Base-by-base conservation (phyloP, 2,797 vertebrate genomes). In the Coregonus sp. region DNA sequence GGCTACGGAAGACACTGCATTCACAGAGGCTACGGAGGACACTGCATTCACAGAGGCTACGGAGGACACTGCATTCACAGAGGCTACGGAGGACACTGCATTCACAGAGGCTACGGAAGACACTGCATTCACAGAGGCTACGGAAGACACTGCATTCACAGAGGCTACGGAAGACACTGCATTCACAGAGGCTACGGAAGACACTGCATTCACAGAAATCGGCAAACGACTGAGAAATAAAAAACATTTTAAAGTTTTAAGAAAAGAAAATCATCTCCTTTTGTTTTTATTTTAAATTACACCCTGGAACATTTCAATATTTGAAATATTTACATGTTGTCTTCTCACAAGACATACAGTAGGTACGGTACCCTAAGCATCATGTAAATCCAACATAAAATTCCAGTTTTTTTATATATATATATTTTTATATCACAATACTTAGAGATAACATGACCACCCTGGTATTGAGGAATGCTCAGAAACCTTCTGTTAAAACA, bases 241-340 rank as follows among this genome's bases (percentile, higher is more conserved):
- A 33, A 16, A 67, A 67, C 29, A 5, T 16, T 61, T 25, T 63
- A 15, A 16, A 67, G 31, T 67, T 67, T 67, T 70, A 70, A 47
- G 29, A 35, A 70, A 40, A 40, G 82, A 78, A 71, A 61, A 80
- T 75, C 35, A 20, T 82, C 80, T 82, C 89, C 91, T 89, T 81
- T 89, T 86, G 89, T 9, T 89, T 90, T 89, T 90, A 79, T 72
- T 12, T 73, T 59, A 78, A 72, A 78, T 69, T 59, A 69, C 77
- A 31, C 74, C 52, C 63, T 80, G 11, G 77, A 89, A 86, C 86
- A 91, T 89, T 35, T 77, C 70, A 81, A 90, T 90, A 90, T 92
- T 92, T 92, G 87, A 88, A 91, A 15, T 92, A 93, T 94, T 74
- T 93, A 93, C 92, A 93, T 54, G 74, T 89, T 76, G 81, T 90